Conservation (phyloP, 1,140 invertebrate genomes). For the Tetranychus cinnabarinus region DNA sequence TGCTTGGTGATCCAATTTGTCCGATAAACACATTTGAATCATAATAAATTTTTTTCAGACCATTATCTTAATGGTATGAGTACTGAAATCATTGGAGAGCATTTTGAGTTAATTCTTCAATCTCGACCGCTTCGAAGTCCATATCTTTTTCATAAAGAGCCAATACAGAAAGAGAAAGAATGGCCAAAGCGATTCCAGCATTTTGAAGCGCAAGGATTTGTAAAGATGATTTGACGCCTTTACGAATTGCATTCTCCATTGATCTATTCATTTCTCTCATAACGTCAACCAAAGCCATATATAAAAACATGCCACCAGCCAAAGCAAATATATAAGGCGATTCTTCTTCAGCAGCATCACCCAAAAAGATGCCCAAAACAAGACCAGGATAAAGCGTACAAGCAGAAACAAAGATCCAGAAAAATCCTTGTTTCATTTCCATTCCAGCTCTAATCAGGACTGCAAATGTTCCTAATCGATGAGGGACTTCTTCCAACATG, state of each 20-base stretch:
- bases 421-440: conserved; percentile 33
- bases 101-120: conserved; percentile 2
- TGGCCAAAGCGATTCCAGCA: conserved; percentile 6
- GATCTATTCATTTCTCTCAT: conserved; percentile 18
- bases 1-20: no score
- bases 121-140: conserved; percentile 8
- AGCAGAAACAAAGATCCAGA: conserved; percentile 40
- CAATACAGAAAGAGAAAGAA: conserved; percentile 5
- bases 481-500: conserved; percentile 40
- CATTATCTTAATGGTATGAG: no score
- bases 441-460: conserved; percentile 40
- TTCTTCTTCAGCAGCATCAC: conserved; percentile 21
- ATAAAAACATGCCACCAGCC: conserved; percentile 37
- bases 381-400: conserved; percentile 38
- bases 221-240: conserved; percentile 1
- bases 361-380: conserved; percentile 29
- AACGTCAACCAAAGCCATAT: conserved; percentile 39
- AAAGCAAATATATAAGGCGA: conserved; percentile 30
- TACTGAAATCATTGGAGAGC: conserved; percentile 1
- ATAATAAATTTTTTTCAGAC: no score
- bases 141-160: conserved; percentile 11
- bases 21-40: no score
- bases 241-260: conserved; percentile 8
- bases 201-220: conserved; percentile 8
- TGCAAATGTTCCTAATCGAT: conserved; percentile 46